A percentile compares a stretch with the other conserved stretches of the same genome.
phyloP scores from a whole-genome alignment of 1,140 invertebrate genomes.

The Neodiprion lecontei region DNA sequence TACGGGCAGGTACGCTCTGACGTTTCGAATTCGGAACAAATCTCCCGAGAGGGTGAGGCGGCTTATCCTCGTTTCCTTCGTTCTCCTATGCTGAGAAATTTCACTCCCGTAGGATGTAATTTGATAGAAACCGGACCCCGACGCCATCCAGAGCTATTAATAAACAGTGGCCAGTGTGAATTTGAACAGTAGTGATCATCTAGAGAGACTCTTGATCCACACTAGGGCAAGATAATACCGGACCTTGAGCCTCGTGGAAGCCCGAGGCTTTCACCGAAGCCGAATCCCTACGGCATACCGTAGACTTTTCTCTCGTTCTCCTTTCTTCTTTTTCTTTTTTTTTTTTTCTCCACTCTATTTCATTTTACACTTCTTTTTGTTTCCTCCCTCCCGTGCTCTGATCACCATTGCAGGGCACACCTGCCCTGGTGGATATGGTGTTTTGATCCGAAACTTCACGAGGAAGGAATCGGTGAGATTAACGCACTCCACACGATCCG shows the following conservation, averaged over 20 bases:
- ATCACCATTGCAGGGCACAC: background rate
- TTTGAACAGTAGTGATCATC: slow-evolving; percentile 1
- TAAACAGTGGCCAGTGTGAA: background rate
- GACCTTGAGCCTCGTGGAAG: slow-evolving; percentile 33
- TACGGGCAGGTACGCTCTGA: background rate
- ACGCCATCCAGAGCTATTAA: background rate
- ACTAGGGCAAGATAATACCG: slow-evolving; percentile 12
- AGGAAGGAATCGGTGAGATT: background rate
- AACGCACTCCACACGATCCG: too few species aligned
- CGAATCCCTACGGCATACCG: slow-evolving; percentile 41
- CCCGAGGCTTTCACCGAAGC: slow-evolving; percentile 42
- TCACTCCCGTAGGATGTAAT: too few species aligned
- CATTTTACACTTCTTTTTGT: slow-evolving; percentile 14
- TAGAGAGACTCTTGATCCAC: background rate
- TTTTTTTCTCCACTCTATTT: slow-evolving; percentile 16
- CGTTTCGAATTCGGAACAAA: too few species aligned
- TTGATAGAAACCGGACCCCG: too few species aligned
- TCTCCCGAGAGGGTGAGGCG: too few species aligned
- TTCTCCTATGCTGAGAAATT: too few species aligned
- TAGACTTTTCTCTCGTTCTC: slow-evolving; percentile 19
- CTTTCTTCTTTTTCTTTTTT: slow-evolving; percentile 18
- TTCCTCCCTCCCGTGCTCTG: slow-evolving; percentile 1
- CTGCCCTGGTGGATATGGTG: slow-evolving; percentile 1
- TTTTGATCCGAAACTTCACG: slow-evolving; percentile 9
- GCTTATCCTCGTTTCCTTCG: too few species aligned